Evolutionary conservation across 2,888 invertebrate species (phyloP), one percentile per base, ranked within the genome.

Genomic region (Drosophila subquinaria): DNA sequence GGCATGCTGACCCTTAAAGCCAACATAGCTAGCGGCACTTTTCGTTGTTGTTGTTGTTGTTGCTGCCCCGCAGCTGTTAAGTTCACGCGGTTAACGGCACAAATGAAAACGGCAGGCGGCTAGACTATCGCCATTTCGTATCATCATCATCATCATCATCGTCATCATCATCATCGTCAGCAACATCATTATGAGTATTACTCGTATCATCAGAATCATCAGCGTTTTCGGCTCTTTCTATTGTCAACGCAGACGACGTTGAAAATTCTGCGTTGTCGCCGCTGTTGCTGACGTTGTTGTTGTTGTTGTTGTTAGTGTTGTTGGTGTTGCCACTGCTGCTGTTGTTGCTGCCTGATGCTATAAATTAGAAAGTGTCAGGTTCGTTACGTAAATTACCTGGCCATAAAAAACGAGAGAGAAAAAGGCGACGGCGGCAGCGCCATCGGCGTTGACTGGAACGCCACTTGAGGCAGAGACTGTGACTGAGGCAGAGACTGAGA

Each of bases 321-420:
- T 42, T 43, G 61, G 53, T 50, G 76, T 11, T 13, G 47, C 35
- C 33, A 47, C 27, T 53, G 64, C 20, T 27, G 52, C 43, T 50
- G 42, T 33, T 23, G 61, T 23, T 30, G 48, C 53, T 42, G 56
- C 59, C 78, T 69, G 73, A 64, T 78, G 73, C 82, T 76, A 88
- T 89, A 90, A 91, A 90, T 91, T 90, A 88, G 79, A 80, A 89
- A 90, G 85, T 90, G 90, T 83, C 91, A 90, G 88, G 81, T 87
- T 87, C 81, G 88, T 91, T 82, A 87, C 81, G 79, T 87, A 91
- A 89, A 90, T 90, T 90, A 91, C 90, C 90, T 91, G 81, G 82
- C 77, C 78, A 74, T 84, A 89, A 87, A 87, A 83, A 78, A 63
- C 61, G 72, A 52, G 57, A 69, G 74, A 70, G 74, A 70, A 56